Evolutionary conservation across 2,797 vertebrate genomes (phyloP).

Genomic region (Tenualosa thibaudeaui): DNA sequence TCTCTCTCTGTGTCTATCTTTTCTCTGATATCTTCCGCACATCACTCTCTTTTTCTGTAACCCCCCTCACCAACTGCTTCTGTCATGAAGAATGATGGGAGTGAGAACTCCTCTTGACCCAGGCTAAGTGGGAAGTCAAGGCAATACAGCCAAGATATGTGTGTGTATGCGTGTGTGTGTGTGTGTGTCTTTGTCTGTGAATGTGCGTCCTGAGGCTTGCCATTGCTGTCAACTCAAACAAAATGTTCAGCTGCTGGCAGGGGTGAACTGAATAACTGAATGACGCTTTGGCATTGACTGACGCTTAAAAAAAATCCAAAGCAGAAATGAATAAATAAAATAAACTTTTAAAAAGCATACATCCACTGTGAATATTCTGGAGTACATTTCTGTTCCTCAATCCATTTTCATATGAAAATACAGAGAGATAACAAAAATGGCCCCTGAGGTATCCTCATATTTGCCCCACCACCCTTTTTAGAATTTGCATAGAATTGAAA

Average conservation of each 20-base stretch:
- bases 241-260: background rate
- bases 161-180: background rate
- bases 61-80: background rate
- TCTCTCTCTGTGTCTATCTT: background rate
- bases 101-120: background rate
- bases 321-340: too few species aligned
- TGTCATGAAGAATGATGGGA: constrained; percentile 9
- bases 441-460: too few species aligned
- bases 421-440: too few species aligned
- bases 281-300: background rate
- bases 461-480: too few species aligned
- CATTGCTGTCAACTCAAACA: background rate
- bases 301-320: background rate
- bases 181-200: background rate
- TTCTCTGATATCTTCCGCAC: background rate
- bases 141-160: background rate
- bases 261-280: background rate
- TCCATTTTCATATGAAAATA: too few species aligned
- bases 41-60: too few species aligned
- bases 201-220: background rate
- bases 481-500: too few species aligned
- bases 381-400: background rate
- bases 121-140: background rate
- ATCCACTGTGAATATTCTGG: background rate
- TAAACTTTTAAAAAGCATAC: too few species aligned